phyloP scores from a whole-genome alignment of 2,888 invertebrate species.

The Tolmerus cingulatus region DNA sequence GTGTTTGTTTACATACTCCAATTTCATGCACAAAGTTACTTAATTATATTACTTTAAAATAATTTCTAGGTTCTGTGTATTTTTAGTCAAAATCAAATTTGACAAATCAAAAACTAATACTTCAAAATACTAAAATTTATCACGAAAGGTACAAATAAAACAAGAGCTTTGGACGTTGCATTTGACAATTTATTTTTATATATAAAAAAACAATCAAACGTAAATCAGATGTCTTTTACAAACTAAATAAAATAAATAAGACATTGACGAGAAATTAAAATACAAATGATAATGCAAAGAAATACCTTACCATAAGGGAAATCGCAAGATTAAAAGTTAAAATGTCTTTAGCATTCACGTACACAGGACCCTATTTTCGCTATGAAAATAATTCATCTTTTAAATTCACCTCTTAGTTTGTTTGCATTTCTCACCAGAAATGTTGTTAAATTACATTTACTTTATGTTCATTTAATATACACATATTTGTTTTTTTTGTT shows the following conservation, averaged over 20 bases:
- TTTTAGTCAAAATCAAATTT: too few relatives aligned
- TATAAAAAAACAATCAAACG: conserved; percentile 36
- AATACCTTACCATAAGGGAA: conserved; percentile 30
- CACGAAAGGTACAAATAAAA: background rate
- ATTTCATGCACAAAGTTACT: background rate
- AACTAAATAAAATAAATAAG: conserved; percentile 43
- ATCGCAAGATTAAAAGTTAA: conserved; percentile 23
- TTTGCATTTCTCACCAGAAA: background rate
- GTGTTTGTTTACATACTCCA: too few relatives aligned
- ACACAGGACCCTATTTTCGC: conserved; percentile 23
- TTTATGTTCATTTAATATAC: conserved; percentile 18
- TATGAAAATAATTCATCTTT: conserved; percentile 41
- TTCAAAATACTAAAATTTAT: background rate
- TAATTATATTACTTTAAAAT: background rate
- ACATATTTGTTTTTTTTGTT: background rate
- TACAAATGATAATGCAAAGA: conserved; percentile 25
- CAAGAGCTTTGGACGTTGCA: conserved; percentile 34
- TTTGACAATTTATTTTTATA: conserved; percentile 40
- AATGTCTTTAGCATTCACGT: conserved; percentile 29
- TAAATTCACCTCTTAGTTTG: background rate
- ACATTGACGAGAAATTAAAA: conserved; percentile 22
- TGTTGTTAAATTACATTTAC: conserved; percentile 12
- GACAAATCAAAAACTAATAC: too few relatives aligned
- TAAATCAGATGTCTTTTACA: conserved; percentile 30
- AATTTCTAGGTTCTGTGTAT: background rate